These are phyloP conservation scores for Physella acuta DNA, from an alignment of 1,140 invertebrate genomes.

Conservation along the genomic window DNA sequence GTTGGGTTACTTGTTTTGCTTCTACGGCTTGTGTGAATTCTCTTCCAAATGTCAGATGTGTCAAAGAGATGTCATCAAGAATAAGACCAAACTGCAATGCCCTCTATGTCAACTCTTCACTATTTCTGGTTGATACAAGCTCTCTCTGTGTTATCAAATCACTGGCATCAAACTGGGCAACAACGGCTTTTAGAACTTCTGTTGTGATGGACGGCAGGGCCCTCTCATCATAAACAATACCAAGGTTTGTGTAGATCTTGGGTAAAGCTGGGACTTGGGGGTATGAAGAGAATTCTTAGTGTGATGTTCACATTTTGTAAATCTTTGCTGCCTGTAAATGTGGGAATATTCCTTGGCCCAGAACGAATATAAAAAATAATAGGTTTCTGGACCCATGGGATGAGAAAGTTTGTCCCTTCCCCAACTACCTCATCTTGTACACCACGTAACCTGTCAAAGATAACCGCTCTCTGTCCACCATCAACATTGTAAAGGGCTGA, in stretches of 20 bases:
- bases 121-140: slow-evolving; percentile 91
- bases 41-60: slow-evolving; percentile 95
- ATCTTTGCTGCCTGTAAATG: slow-evolving; percentile 88
- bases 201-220: slow-evolving; percentile 98
- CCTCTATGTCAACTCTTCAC: slow-evolving; percentile 88
- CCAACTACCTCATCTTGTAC: slow-evolving; percentile 89
- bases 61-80: slow-evolving; percentile 98
- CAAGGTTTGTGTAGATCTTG: slow-evolving; percentile 93
- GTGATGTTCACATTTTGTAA: slow-evolving; percentile 99
- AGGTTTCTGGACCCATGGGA: slow-evolving; percentile 97
- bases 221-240: slow-evolving; percentile 96
- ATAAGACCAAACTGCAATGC: slow-evolving; percentile 94
- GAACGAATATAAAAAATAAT: slow-evolving; percentile 97
- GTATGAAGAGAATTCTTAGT: slow-evolving; percentile 93
- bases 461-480: slow-evolving; percentile 96
- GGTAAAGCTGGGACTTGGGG: slow-evolving; percentile 82
- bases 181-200: slow-evolving; percentile 98
- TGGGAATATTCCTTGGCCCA: slow-evolving; percentile 92
- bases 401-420: slow-evolving; percentile 98
- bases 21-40: slow-evolving; percentile 99
- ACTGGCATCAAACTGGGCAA: slow-evolving; percentile 98
- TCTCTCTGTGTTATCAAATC: slow-evolving; percentile 99
- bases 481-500: slow-evolving; percentile 98
- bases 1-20: slow-evolving; percentile 99
- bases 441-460: slow-evolving; percentile 96